Conservation (phyloP, 2,797 vertebrate species). For the Xiphorhynchus erythropygius region DNA sequence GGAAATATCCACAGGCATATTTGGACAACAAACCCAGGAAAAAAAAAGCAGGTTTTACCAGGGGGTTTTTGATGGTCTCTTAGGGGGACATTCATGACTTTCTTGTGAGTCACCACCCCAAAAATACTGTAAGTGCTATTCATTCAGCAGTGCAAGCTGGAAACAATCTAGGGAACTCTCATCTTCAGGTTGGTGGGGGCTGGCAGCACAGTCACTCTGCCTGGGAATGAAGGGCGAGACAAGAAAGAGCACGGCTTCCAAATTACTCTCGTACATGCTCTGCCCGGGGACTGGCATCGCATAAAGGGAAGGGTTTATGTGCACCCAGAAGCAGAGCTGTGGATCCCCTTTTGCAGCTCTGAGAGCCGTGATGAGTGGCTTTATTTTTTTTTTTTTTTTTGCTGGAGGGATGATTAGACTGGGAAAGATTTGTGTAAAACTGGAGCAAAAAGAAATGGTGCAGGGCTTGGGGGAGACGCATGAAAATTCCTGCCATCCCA, state of each 20-base stretch:
- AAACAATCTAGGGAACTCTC: slow-evolving; percentile 73
- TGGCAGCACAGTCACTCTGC: background rate
- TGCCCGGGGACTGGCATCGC: background rate
- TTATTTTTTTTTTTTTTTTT: background rate
- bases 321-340: background rate
- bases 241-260: slow-evolving; percentile 23
- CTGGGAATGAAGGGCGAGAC: slow-evolving; percentile 29
- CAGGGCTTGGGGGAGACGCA: background rate
- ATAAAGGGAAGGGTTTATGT: background rate
- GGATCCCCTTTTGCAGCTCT: background rate
- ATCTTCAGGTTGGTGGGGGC: slow-evolving; percentile 66
- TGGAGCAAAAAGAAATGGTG: background rate
- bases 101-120: slow-evolving; percentile 66
- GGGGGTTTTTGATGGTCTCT: slow-evolving; percentile 24
- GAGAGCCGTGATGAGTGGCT: too few relatives aligned
- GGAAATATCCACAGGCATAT: background rate
- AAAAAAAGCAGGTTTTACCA: slow-evolving; percentile 9
- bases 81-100: slow-evolving; percentile 56
- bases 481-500: background rate
- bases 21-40: background rate
- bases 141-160: slow-evolving; percentile 56
- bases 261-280: slow-evolving; percentile 41
- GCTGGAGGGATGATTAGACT: background rate
- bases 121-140: slow-evolving; percentile 64
- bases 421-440: background rate